A percentile compares a stretch with the other conserved stretches of the same genome.
These are phyloP conservation scores for Aphidoletes aphidimyza DNA, from an alignment of 2,888 invertebrate genomes.

Conservation along the genomic window DNA sequence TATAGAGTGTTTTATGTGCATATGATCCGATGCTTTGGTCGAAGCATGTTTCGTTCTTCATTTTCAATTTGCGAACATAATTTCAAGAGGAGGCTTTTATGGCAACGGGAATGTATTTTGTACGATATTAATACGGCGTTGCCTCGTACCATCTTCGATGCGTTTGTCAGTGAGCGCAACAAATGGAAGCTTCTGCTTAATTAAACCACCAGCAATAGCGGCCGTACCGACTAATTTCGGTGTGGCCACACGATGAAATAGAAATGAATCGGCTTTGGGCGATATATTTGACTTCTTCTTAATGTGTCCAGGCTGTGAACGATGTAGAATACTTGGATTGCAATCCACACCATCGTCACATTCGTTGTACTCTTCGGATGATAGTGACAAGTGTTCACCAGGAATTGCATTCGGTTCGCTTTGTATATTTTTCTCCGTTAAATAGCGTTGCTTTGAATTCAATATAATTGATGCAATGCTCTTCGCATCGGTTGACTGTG, in stretches of 20 bases:
- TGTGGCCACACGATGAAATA: slow-evolving; percentile 65
- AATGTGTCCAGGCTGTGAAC: not conserved
- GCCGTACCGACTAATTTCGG: slow-evolving; percentile 62
- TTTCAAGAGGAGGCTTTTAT: slow-evolving; percentile 58
- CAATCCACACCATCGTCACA: not conserved
- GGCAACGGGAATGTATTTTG: slow-evolving; percentile 66
- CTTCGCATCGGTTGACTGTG: not conserved
- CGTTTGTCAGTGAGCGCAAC: slow-evolving; percentile 66
- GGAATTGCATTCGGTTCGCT: slow-evolving; percentile 52
- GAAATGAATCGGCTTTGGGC: slow-evolving; percentile 62
- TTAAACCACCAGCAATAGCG: slow-evolving; percentile 59
- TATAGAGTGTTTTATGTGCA: slow-evolving; percentile 28
- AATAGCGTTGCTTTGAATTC: slow-evolving; percentile 23
- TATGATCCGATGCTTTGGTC: slow-evolving; percentile 14
- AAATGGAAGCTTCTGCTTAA: slow-evolving; percentile 65
- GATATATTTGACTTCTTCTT: slow-evolving; percentile 54
- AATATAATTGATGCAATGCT: not conserved
- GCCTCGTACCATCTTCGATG: slow-evolving; percentile 63
- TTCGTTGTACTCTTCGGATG: not conserved
- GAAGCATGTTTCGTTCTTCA: not conserved
- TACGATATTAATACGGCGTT: slow-evolving; percentile 63
- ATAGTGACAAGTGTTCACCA: slow-evolving; percentile 32
- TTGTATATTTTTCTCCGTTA: not conserved
- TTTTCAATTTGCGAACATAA: slow-evolving; percentile 19
- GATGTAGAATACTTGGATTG: not conserved